These are phyloP conservation scores for Tinamus guttatus DNA, from an alignment of 2,113 vertebrate species.

Conservation along the genomic window DNA sequence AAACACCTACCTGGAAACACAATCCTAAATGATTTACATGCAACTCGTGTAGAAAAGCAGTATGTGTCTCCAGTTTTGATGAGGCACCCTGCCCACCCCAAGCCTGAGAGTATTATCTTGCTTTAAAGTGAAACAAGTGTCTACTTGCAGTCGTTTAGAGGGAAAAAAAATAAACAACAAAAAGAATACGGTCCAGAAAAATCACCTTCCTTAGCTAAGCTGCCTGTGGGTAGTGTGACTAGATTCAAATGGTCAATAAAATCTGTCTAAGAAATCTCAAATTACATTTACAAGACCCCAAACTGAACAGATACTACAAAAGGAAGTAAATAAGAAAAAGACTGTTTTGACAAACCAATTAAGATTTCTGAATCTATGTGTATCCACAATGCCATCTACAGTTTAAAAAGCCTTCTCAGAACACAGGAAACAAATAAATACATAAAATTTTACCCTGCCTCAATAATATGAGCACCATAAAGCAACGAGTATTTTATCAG, in stretches of 20 bases:
- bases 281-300: background rate
- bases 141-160: rapidly evolving
- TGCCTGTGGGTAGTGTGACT: background rate
- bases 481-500: background rate
- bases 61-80: background rate
- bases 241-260: background rate
- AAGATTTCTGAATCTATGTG: background rate
- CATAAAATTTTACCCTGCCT: background rate
- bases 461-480: background rate
- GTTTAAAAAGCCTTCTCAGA: background rate
- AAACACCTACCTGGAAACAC: background rate
- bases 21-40: background rate
- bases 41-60: background rate
- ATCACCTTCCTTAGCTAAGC: background rate
- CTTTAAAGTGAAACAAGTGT: background rate
- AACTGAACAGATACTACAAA: background rate
- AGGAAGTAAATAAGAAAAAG: background rate
- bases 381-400: background rate
- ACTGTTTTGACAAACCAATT: background rate
- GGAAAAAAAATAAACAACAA: too few species aligned
- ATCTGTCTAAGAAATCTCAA: background rate
- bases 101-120: rapidly evolving
- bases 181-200: background rate
- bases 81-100: background rate
- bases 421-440: background rate